Evolutionary conservation across 2,888 invertebrate species (phyloP), one percentile per base, ranked within the genome.

Genomic region (Heliconius erato): DNA sequence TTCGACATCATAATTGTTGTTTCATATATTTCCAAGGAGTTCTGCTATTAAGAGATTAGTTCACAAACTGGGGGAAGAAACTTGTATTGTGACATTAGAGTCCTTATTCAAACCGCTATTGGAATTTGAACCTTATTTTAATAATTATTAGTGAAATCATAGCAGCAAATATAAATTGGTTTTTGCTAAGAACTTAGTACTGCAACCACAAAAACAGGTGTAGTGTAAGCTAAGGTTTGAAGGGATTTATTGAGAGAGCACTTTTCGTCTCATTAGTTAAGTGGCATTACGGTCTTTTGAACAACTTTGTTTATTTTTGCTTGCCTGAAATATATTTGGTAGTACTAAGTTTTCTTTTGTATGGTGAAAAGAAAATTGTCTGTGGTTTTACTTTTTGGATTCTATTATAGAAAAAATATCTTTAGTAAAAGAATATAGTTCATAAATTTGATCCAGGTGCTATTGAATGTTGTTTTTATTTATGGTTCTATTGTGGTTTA

Each of bases 41-140:
- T 89, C 83, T 87, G 87, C 92, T 92, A 93, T 93, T 93, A 93
- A 91, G 87, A 91, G 92, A 94, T 94, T 94, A 93, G 91, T 93
- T 92, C 87, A 86, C 88, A 67, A 87, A 88, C 84, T 90, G 89
- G 84, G 88, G 88, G 87, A 88, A 88, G 88, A 87, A 91, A 91
- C 90, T 91, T 89, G 87, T 89, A 86, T 89, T 88, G 80, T 82
- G 79, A 81, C 81, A 83, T 84, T 83, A 79, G 81, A 72, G 54
- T 54, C 28, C 49, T 77, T 63, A 32, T 72, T 40, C 9, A 19
- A 32, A 23, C 9, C 5, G 12, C n/a, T 44, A 44, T 35, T 26
- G 69, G 32, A 80, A 69, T 49, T 74, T 74, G 3, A 69, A 12
- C 71, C 69, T 68, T 79, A 82, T 68, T 28, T 2, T 5, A 3